A percentile compares a stretch with the other conserved stretches of the same genome.
These are phyloP conservation scores for Gymnobelideus leadbeateri DNA, from an alignment of 2,113 vertebrate genomes.

Conservation along the genomic window DNA sequence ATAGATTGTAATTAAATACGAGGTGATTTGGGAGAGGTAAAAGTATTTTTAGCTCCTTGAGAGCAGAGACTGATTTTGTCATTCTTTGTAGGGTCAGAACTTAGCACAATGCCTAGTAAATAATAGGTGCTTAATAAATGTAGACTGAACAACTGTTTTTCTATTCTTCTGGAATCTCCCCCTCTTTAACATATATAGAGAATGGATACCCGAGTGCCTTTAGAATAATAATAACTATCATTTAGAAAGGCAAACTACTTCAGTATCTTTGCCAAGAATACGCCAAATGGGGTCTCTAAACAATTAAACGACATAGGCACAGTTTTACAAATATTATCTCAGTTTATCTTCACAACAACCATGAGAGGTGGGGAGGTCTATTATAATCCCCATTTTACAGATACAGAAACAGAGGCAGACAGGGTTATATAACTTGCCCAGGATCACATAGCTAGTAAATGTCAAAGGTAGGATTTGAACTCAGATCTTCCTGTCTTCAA, in stretches of 20 bases:
- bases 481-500: not conserved
- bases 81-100: not conserved
- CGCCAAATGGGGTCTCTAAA: not conserved
- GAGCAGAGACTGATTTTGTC: not conserved
- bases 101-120: not conserved
- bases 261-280: not conserved
- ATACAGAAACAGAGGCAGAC: not conserved
- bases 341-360: not conserved
- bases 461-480: not conserved
- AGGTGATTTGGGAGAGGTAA: not conserved
- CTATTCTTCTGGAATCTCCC: not conserved
- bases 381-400: not conserved
- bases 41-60: not conserved
- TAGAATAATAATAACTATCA: not conserved
- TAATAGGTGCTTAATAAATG: not conserved
- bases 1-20: not conserved
- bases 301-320: not conserved
- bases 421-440: not conserved
- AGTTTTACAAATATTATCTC: not conserved
- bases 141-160: not conserved
- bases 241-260: not conserved
- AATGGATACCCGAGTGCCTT: not conserved
- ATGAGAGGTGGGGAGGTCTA: not conserved
- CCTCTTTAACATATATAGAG: not conserved
- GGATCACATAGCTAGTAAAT: not conserved